A percentile compares a stretch with the other conserved stretches of the same genome.
These are phyloP conservation scores for Apis laboriosa DNA, from an alignment of 1,140 invertebrate species.

Conservation along the genomic window DNA sequence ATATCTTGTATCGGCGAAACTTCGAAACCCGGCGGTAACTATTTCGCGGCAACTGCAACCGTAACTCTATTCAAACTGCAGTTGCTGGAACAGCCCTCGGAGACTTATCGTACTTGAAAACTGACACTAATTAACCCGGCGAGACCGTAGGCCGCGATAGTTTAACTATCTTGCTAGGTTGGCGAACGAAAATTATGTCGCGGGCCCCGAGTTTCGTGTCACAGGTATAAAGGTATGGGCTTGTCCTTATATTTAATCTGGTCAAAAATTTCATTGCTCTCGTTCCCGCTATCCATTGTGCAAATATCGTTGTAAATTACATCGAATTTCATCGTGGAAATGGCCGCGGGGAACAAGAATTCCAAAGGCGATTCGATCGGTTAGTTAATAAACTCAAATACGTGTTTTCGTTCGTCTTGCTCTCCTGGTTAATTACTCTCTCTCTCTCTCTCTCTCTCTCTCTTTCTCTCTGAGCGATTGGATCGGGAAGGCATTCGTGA, in stretches of 20 bases:
- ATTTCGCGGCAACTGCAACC: slow-evolving; percentile 54
- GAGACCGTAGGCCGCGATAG: slow-evolving; percentile 49
- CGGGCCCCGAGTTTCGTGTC: slow-evolving; percentile 39
- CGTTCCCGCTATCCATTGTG: background rate
- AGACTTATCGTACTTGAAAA: slow-evolving; percentile 66
- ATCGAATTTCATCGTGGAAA: background rate
- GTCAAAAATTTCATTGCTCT: background rate
- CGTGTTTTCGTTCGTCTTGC: no score
- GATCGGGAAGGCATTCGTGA: background rate
- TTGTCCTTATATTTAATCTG: background rate
- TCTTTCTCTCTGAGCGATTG: background rate
- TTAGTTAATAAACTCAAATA: no score
- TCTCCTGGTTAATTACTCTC: no score
- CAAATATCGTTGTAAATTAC: background rate
- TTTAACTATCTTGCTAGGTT: slow-evolving; percentile 48
- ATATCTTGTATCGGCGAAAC: slow-evolving; percentile 48
- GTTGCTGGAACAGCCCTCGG: slow-evolving; percentile 57
- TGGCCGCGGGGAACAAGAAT: background rate
- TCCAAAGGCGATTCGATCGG: no score
- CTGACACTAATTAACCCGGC: slow-evolving; percentile 62
- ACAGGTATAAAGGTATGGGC: background rate
- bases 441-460: no score
- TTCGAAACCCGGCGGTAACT: slow-evolving; percentile 47
- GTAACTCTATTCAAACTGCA: slow-evolving; percentile 66
- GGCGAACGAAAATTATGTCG: slow-evolving; percentile 53